Conservation (phyloP, 2,113 vertebrate genomes). For the Oenanthe melanoleuca region DNA sequence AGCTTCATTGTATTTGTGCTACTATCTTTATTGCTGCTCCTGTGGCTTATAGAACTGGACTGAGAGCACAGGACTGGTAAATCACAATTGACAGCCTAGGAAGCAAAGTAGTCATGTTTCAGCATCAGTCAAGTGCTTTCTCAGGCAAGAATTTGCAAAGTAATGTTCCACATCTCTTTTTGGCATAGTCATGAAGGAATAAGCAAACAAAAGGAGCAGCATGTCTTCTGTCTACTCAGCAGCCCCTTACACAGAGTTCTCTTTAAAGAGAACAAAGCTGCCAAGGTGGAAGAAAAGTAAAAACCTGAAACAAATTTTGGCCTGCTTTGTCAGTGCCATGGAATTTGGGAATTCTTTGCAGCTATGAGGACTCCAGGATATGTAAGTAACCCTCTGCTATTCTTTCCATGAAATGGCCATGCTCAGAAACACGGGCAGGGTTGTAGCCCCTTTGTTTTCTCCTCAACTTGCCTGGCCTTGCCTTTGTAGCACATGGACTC, state of each 20-base stretch:
- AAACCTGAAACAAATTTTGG: neutral
- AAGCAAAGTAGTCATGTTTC: neutral
- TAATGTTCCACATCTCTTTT: neutral
- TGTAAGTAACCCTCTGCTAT: neutral
- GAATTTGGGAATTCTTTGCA: neutral
- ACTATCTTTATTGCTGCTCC: neutral
- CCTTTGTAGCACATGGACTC: neutral
- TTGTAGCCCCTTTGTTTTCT: neutral
- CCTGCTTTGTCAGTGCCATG: neutral
- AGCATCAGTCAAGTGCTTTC: neutral
- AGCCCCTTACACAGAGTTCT: neutral
- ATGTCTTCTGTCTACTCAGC: neutral
- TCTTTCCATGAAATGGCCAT: neutral
- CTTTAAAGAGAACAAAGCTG: neutral
- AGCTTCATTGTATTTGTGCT: neutral
- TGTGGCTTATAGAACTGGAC: neutral
- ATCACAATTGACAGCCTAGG: neutral
- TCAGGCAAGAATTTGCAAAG: conserved; percentile 8
- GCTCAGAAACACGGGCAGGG: neutral
- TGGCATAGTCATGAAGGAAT: neutral
- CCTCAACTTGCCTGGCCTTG: neutral
- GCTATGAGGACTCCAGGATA: neutral
- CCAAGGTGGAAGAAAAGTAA: neutral
- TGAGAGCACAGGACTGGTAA: neutral
- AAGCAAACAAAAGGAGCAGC: neutral